phyloP scores from a whole-genome alignment of 35 echinoderm and acorn worm genomes.

The Ptychodera flava region DNA sequence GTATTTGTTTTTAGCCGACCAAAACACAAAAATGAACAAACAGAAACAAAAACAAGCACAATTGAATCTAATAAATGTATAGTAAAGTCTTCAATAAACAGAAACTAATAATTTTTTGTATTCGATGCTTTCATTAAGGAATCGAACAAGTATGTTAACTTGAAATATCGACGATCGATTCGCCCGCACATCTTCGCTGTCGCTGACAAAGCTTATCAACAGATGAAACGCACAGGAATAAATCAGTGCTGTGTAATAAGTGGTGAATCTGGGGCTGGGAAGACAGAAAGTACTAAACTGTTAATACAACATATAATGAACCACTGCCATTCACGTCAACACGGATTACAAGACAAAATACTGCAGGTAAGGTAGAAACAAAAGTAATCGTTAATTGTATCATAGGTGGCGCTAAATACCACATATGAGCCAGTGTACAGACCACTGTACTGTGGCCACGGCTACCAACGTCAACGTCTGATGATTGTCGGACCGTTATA shows the following conservation, averaged over 20 bases:
- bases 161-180: conserved; percentile 69
- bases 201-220: conserved; percentile 76
- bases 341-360: conserved; percentile 83
- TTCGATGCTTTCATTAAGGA: neutral
- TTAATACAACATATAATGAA: conserved; percentile 91
- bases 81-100: too few relatives aligned
- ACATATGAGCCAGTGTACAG: too few relatives aligned
- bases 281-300: conserved; percentile 90
- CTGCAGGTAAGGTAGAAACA: conserved; percentile 55
- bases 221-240: conserved; percentile 64
- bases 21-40: too few relatives aligned
- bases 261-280: conserved; percentile 88
- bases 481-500: too few relatives aligned
- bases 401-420: too few relatives aligned
- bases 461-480: too few relatives aligned
- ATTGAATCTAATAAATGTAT: too few relatives aligned
- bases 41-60: too few relatives aligned
- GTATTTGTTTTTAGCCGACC: too few relatives aligned
- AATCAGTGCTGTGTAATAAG: conserved; percentile 91
- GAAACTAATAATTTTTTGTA: too few relatives aligned
- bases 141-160: conserved; percentile 37
- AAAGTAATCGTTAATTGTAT: too few relatives aligned
- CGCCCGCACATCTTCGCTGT: conserved; percentile 88
- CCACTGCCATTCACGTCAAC: conserved; percentile 76
- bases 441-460: too few relatives aligned